Conservation (phyloP, 2,888 invertebrate genomes). For the Drosophila rellima region DNA sequence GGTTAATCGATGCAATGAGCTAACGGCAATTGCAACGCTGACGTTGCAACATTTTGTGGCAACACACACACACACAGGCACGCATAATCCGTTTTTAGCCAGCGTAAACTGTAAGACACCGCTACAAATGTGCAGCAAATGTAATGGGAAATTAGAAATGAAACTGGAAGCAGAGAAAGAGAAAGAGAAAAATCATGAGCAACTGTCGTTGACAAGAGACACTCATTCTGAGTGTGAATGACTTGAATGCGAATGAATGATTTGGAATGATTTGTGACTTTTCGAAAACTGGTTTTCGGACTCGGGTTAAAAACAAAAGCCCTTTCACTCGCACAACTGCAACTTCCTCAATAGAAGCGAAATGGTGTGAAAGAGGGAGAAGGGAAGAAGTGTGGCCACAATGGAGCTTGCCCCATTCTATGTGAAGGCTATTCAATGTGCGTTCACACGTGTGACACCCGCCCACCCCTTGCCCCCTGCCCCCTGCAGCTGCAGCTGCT, state of each 20-base stretch:
- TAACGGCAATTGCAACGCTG: constrained; percentile 47
- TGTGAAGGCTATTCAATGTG: constrained; percentile 26
- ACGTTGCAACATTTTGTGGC: constrained; percentile 35
- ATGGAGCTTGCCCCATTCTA: constrained; percentile 13
- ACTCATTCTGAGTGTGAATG: constrained; percentile 14
- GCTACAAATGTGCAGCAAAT: constrained; percentile 34
- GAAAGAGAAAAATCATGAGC: not conserved
- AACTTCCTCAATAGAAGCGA: not conserved
- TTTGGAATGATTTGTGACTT: constrained; percentile 8
- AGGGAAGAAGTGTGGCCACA: not conserved
- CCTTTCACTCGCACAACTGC: constrained; percentile 21
- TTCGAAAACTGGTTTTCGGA: constrained; percentile 8
- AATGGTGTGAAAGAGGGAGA: not conserved
- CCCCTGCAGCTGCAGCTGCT: not conserved
- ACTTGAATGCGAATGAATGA: constrained; percentile 18
- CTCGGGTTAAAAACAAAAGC: constrained; percentile 1
- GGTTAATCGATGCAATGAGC: constrained; percentile 42
- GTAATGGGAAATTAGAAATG: constrained; percentile 7
- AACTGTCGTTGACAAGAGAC: not conserved
- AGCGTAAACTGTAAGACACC: constrained; percentile 22
- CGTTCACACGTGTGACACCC: constrained; percentile 28
- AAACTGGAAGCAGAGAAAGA: not conserved
- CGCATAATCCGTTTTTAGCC: constrained; percentile 37
- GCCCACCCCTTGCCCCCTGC: not conserved
- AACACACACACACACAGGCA: constrained; percentile 4